Evolutionary conservation across 1,140 invertebrate genomes (phyloP), one percentile per base, ranked within the genome.

Genomic region (Penaeus vannamei): DNA sequence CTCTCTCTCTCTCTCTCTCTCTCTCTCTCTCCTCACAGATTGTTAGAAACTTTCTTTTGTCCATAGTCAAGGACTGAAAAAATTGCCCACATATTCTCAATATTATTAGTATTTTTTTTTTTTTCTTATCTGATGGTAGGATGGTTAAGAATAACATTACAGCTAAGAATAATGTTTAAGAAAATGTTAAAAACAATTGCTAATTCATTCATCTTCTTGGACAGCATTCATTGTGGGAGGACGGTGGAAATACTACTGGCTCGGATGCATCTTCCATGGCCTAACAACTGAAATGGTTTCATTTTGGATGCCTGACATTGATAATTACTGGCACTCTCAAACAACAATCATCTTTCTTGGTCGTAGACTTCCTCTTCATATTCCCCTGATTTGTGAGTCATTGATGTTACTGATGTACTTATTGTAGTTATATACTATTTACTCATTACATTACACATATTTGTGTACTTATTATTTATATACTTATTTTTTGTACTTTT

Each of bases 281-380:
- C 90, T 95, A 17, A 93, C 94, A 8, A 93, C 95, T 12, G 95
- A 96, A 93, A 92, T 92, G 84, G 91, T 95, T n/a, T 94, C 93
- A 85, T 96, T 95, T 92, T 93, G 94, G 90, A 91, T 95, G 61
- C 93, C 96, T 0, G 95, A 96, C 90, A 94, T 95, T 0, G 96
- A 97, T 92, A 96, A 96, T 92, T 96, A 96, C 92, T 97, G 96
- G 96, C 96, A 96, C 92, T 95, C 95, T 17, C 95, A 96, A 93
- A 95, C 95, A 1, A 95, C 95, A 5, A 93, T 96, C 19, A 95
- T 96, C 90, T 94, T 97, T 32, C 92, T 96, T 14, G 96, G 96
- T 29, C 92, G 94, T 59, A 93, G 96, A 83, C 92, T 96, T 42
- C 96, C 96, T 5, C 91, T 96, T 0, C 95, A 96, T 91, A 96